A percentile compares a stretch with the other conserved stretches of the same genome.
Conservation (phyloP, 2,888 invertebrate species). For the Cantharis flavilabris region DNA sequence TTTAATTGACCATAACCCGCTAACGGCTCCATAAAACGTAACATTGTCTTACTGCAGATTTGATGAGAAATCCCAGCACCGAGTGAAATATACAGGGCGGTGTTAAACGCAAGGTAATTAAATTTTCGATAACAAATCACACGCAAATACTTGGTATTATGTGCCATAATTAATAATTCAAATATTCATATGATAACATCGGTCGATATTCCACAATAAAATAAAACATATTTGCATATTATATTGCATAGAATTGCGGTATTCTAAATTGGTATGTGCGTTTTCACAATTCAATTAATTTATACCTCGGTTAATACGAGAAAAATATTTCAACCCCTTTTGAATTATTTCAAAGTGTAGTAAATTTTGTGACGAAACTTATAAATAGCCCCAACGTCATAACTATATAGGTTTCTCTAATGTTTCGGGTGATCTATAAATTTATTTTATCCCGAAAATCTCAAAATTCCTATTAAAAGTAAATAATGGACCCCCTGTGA, state of each 20-base stretch:
- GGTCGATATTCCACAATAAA: neutral
- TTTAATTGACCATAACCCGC: neutral
- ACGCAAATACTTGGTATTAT: neutral
- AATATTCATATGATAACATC: neutral
- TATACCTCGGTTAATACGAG: neutral
- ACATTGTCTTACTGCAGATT: neutral
- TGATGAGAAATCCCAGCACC: neutral
- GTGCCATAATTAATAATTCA: neutral
- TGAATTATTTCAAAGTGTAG: too few species aligned
- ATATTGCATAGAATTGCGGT: neutral
- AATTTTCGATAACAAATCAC: neutral
- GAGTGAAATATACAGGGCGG: neutral
- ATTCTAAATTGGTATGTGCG: neutral
- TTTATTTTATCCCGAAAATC: slow-evolving; percentile 51
- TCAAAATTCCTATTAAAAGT: slow-evolving; percentile 54
- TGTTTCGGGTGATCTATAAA: slow-evolving; percentile 37
- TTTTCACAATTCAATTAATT: neutral
- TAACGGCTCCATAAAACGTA: neutral
- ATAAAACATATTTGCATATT: neutral
- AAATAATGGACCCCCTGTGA: slow-evolving; percentile 54
- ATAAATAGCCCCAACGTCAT: neutral
- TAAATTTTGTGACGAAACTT: neutral
- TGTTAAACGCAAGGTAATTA: neutral
- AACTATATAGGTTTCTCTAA: slow-evolving; percentile 22
- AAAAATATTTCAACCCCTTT: neutral